Evolutionary conservation across 2,113 vertebrate species (phyloP).

Genomic region (Rhinolophus sinicus): DNA sequence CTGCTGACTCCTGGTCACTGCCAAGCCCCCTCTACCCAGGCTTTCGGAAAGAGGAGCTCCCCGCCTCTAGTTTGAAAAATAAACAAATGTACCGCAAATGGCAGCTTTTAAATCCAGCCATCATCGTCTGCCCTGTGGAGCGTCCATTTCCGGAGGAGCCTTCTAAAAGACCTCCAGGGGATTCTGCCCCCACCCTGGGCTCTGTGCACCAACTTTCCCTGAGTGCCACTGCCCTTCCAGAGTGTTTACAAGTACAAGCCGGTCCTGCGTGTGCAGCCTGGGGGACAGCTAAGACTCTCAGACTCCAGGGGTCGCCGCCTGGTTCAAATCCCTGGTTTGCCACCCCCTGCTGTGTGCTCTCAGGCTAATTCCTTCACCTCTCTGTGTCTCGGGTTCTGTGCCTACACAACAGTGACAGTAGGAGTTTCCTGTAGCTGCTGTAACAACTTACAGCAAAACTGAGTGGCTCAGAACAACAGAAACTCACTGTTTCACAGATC

Average conservation of each 20-base stretch:
- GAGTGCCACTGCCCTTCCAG: accelerated
- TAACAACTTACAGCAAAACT: neutral
- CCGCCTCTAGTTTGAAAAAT: neutral
- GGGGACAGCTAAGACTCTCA: accelerated
- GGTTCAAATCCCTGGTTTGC: neutral
- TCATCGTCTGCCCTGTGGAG: too few species aligned
- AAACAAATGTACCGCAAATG: neutral
- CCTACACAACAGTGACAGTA: accelerated
- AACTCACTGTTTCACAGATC: accelerated
- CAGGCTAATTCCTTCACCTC: neutral
- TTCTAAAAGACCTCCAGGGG: neutral
- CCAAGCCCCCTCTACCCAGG: accelerated
- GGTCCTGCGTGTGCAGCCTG: accelerated
- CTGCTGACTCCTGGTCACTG: neutral
- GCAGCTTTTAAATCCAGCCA: neutral
- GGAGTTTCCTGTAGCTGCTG: accelerated
- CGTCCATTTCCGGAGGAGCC: neutral
- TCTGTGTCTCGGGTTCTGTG: accelerated
- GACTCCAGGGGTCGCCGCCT: accelerated
- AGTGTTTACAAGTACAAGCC: neutral
- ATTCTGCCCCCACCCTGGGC: neutral
- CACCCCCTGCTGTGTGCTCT: neutral
- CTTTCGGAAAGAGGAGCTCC: neutral
- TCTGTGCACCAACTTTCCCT: neutral
- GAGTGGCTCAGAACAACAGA: accelerated